Base-by-base conservation (phyloP, 2,113 vertebrate species). In the Zingel zingel region DNA sequence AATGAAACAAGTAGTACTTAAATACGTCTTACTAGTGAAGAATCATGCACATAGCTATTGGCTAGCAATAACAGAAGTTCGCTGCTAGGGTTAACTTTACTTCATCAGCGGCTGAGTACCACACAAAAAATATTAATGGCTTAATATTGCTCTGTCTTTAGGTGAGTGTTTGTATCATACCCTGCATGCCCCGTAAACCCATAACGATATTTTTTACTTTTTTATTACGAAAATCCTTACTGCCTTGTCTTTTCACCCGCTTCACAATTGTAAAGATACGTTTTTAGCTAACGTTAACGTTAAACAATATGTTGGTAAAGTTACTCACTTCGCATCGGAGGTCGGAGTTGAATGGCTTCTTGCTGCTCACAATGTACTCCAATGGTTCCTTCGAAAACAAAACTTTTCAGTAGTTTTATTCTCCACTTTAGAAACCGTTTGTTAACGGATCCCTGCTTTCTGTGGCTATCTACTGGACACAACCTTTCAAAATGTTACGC, bases 401-500 rank as follows among this genome's bases (percentile, higher is more conserved):
- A 79, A 84, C 68, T 30, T 61, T 30, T 33, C 21, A 1, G 7
- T 66, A 21, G 56, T 62, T 84, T 50, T 39, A 64, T 27, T 61
- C 74, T n/a, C 47, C 74, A 18, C 50, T 69, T 50, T 3, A 5
- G 11, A 58, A 62, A 3, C 27, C 9, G 58, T 54, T 71, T 72
- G 16, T 21, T 6, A 61, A 68, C 63, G 59, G 77, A 85, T 83
- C 57, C 59, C 80, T 75, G 56, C 77, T 82, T 64, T 62, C 57
- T 36, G 56, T 33, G 45, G 30, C 54, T 82, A 6, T n/a, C 39
- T n/a, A 4, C 69, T 16, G 70, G 57, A 84, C 56, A 25, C 79
- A 71, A 85, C 71, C 83, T 92, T 90, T 88, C 84, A 86, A 90
- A 92, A 56, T 45, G 87, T 80, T 82, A 84, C 86, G 86, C 89